Base-by-base conservation (phyloP, 2,888 invertebrate genomes). In the Oscheius sp. region DNA sequence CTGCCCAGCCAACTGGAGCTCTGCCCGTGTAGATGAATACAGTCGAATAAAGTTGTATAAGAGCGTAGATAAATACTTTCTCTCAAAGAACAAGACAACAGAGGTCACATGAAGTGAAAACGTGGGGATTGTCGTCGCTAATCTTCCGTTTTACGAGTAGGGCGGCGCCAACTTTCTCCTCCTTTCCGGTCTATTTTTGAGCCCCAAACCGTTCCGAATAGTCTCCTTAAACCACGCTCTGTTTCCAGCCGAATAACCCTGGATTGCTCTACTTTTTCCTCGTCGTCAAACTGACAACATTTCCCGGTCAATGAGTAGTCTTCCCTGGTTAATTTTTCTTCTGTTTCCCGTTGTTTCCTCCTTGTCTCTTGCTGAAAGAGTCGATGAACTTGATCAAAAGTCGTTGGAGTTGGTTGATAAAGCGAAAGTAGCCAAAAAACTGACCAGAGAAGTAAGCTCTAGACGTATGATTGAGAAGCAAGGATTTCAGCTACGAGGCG, bases 61-160 rank as follows among this genome's bases (percentile, higher is more conserved):
- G 35, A 35, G 35, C 35, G 35, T 3, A 35, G 35, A 35, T 9
- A 49, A 3, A 49, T 49, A n/a, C 13, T 58, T 2, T 58, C 2
- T 25, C 27, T 58, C 27, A 23, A n/a, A 58, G 35, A 35, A 35
- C 35, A 35, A 35, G 35, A 35, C 16, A 53, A 53, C 23, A 23
- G 25, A 53, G 25, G n/a, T 53, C 35, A 53, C 12, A 18, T 25
- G 21, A 9, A 35, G 35, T 35, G 35, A 35, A 35, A 35, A 35
- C 35, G 35, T 35, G 35, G 56, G 59, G 29, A 59, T 59, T 43
- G 61, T 63, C 66, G 52, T 66, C 52, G 66, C 52, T 66, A 66
- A 66, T 66, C 66, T 66, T 52, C 66, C 66, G 52, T 66, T 66
- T 66, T 52, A 66, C 52, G 66, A 66, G 52, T 12, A 52, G 66